These are phyloP conservation scores for Micromesistius poutassou DNA, from an alignment of 2,797 vertebrate genomes.

Conservation along the genomic window DNA sequence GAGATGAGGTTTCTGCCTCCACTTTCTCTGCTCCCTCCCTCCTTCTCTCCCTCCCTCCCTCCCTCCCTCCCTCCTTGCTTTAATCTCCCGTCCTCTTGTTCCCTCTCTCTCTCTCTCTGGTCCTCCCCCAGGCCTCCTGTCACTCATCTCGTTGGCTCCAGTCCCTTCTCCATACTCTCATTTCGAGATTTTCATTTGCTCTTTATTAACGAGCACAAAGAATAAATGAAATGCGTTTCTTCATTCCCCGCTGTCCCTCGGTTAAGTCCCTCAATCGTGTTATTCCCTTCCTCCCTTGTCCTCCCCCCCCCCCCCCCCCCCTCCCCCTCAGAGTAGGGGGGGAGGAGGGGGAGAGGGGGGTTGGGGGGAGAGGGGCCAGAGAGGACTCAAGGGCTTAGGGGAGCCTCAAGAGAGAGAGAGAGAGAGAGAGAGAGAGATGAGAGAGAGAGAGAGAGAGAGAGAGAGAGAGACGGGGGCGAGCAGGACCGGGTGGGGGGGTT, in stretches of 20 bases:
- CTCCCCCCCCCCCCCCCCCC: too few species aligned
- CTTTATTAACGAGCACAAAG: neutral
- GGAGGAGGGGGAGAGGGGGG: neutral
- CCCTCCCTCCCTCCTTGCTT: neutral
- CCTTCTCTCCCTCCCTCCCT: neutral
- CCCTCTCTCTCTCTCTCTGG: slow-evolving; percentile 2
- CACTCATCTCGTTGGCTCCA: slow-evolving; percentile 12
- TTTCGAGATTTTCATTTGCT: neutral
- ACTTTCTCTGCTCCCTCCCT: slow-evolving; percentile 26
- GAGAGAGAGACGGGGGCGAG: slow-evolving; percentile 3
- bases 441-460: slow-evolving; percentile 1
- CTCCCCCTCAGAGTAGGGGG: slow-evolving; percentile 20
- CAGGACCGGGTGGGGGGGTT: neutral
- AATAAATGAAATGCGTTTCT: neutral
- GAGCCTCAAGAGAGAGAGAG: slow-evolving; percentile 28
- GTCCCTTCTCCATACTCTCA: slow-evolving; percentile 7
- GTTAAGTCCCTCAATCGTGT: neutral
- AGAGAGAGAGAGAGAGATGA: neutral
- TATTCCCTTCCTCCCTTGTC: slow-evolving; percentile 24
- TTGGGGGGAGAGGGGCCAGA: slow-evolving; percentile 22
- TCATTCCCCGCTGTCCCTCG: neutral
- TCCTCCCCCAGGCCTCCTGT: neutral
- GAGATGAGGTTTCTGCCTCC: slow-evolving; percentile 24
- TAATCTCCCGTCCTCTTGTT: neutral
- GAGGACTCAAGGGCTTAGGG: slow-evolving; percentile 40